Base-by-base conservation (phyloP, 1,140 invertebrate species). In the Trichogramma pretiosum region DNA sequence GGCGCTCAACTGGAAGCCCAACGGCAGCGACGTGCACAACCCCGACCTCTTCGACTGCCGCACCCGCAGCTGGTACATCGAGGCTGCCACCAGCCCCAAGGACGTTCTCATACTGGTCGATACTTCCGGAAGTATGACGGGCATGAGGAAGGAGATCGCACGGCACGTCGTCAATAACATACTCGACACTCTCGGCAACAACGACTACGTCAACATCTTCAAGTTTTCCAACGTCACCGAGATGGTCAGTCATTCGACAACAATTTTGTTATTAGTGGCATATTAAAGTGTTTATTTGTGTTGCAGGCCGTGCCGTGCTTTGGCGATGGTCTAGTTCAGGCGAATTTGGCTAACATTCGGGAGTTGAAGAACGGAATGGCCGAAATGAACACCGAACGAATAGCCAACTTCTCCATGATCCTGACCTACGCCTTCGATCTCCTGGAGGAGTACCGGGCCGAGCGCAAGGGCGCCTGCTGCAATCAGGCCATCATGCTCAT, bases 401-500 rank as follows among this genome's bases (percentile, higher is more conserved):
- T 96, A 56, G 94, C 96, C 34, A 94, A 99, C 70, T 98, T 98
- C 73, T 87, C 89, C 8, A 74, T 84, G 52, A 94, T 93, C 11
- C 73, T 99, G 14, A 87, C 80, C 4, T 82, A 79, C 58, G 94
- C 94, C 0, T 99, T 99, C 73, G 81, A 90, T 60, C 70, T 95
- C 13, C 74, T 97, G 28, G 78, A 80, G 63, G 65, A 72, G 13
- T 79, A 77, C 56, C 75, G 79, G 53, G 64, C 55, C 3, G 67
- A 74, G 48, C 72, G 67, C 36, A 73, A 76, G 19, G 81, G 80
- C n/a, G 79, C 81, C 17, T 72, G 72, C 49, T 84, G 81, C 64
- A 93, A 93, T 68, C 87, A 95, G 72, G 94, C 93, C 9, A 98
- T 99, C 58, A 98, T 99, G 94, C 69, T 99, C 37, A 85, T 99